phyloP scores from a whole-genome alignment of 2,113 vertebrate genomes.

The Microcebus griseorufus region DNA sequence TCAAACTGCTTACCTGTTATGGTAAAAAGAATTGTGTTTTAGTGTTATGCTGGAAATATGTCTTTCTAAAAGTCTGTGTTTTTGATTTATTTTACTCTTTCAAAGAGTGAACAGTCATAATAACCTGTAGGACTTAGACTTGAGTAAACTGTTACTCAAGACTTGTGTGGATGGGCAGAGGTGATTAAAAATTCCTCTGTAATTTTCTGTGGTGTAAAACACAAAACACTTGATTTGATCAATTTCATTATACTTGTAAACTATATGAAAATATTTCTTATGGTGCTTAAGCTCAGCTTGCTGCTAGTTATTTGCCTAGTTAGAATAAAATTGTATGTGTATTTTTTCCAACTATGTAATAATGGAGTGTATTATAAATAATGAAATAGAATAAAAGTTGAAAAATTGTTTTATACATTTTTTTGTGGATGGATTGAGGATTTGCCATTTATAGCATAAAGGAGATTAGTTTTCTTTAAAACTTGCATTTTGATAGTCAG shows the following conservation, averaged over 20 bases:
- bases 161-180: neutral
- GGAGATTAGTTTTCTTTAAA: neutral
- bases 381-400: neutral
- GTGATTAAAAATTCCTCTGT: constrained; percentile 22
- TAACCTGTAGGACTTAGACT: neutral
- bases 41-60: constrained; percentile 1
- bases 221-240: constrained; percentile 26
- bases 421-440: neutral
- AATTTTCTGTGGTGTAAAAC: constrained; percentile 31
- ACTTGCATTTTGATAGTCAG: neutral
- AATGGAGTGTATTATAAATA: neutral
- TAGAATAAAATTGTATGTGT: constrained; percentile 26
- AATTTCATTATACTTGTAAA: neutral
- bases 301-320: neutral
- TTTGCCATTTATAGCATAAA: neutral
- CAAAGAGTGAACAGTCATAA: neutral
- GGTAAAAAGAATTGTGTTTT: constrained; percentile 33
- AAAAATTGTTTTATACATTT: neutral
- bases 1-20: constrained; percentile 21
- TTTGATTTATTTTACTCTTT: constrained; percentile 52
- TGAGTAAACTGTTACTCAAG: neutral
- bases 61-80: constrained; percentile 43
- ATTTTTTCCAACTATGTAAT: neutral
- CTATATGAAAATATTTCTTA: neutral
- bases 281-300: neutral